These are phyloP conservation scores for Camelus dromedarius DNA, from an alignment of 2,113 vertebrate species.

Conservation along the genomic window DNA sequence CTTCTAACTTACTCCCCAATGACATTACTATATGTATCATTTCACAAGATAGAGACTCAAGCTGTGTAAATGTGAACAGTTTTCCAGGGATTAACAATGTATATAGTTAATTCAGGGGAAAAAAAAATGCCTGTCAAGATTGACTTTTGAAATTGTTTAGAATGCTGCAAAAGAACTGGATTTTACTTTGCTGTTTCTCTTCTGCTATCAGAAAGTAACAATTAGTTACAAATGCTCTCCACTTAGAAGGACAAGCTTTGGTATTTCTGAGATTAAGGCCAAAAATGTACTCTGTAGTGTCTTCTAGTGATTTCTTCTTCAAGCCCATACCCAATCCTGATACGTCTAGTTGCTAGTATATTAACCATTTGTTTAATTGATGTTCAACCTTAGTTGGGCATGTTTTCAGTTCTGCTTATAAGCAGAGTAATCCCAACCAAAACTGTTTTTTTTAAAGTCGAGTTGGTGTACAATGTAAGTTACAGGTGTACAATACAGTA, in stretches of 20 bases:
- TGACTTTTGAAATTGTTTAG: neutral
- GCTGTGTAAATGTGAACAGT: neutral
- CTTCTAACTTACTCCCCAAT: constrained; percentile 13
- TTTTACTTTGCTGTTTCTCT: neutral
- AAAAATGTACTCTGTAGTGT: neutral
- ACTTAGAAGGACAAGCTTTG: neutral
- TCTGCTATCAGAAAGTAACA: neutral
- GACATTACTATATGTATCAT: constrained; percentile 20
- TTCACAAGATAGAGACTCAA: neutral
- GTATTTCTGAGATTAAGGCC: neutral
- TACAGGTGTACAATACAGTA: neutral
- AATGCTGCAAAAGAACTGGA: neutral
- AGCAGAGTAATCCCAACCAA: neutral
- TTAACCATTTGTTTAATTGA: neutral
- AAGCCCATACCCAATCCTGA: neutral
- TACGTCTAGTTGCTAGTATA: neutral
- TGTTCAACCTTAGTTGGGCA: neutral
- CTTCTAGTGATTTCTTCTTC: neutral
- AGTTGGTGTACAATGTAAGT: neutral
- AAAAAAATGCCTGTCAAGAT: neutral
- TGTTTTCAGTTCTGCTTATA: neutral
- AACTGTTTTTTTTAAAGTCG: neutral
- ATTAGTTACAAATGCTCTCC: neutral
- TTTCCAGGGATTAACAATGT: constrained; percentile 41
- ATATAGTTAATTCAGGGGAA: neutral